Evolutionary conservation across 2,888 invertebrate species (phyloP).

Genomic region (Kryphioiulus occultus): DNA sequence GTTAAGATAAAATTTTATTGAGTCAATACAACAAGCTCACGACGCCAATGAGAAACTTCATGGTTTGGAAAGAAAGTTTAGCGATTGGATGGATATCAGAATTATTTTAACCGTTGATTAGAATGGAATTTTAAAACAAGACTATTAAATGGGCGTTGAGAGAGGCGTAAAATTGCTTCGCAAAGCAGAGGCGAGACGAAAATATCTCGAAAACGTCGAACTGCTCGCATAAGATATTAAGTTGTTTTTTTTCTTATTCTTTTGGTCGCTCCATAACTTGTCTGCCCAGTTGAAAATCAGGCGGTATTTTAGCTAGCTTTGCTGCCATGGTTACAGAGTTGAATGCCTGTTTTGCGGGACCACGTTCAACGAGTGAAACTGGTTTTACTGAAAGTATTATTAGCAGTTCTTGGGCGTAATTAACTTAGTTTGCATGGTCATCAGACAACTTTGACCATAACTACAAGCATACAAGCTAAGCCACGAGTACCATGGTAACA

Average conservation of each 20-base stretch:
- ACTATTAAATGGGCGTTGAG: neutral
- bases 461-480: too few species aligned
- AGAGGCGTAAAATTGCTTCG: conserved; percentile 1
- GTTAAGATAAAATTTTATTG: conserved; percentile 9
- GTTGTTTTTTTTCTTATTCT: neutral
- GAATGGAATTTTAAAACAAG: conserved; percentile 14
- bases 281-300: conserved; percentile 23
- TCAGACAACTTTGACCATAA: neutral
- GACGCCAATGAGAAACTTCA: neutral
- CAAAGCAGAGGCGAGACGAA: neutral
- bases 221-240: neutral
- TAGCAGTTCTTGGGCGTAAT: neutral
- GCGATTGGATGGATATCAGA: neutral
- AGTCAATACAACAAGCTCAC: neutral
- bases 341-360: neutral
- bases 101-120: neutral
- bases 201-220: neutral
- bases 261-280: neutral
- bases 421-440: neutral
- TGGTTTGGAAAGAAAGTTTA: neutral
- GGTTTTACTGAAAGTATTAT: neutral
- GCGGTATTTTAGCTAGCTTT: conserved; percentile 4
- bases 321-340: neutral
- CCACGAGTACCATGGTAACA: neutral
- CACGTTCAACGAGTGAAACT: conserved; percentile 7